Percentiles rank a stretch among this genome's conserved stretches.
Conservation (phyloP, 53 echinoderm and acorn worm species). For the Hippasteria phrygiana region DNA sequence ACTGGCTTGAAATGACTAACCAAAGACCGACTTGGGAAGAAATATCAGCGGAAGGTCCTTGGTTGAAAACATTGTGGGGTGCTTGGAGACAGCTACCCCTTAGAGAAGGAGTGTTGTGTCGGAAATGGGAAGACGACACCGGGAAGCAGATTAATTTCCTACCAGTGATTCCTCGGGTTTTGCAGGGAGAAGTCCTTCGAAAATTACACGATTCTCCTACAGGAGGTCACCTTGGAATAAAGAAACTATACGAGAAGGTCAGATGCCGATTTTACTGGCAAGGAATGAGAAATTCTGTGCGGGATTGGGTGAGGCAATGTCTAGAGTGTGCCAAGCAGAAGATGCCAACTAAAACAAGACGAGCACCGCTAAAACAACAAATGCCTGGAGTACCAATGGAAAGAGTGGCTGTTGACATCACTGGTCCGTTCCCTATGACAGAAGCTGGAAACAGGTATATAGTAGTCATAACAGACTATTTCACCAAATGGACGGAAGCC, state of each 20-base stretch:
- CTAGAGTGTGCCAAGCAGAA: conserved; percentile 56
- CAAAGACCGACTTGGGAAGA: conserved; percentile 40
- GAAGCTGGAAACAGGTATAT: no score
- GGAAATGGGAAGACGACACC: conserved; percentile 42
- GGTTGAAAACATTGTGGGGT: conserved; percentile 27
- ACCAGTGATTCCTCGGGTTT: conserved; percentile 25
- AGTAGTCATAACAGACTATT: no score
- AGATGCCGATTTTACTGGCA: conserved; percentile 60
- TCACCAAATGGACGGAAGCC: no score
- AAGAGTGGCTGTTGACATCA: no score
- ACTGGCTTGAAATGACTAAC: background rate
- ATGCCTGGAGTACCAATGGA: no score
- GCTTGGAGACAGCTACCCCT: conserved; percentile 53
- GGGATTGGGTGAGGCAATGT: conserved; percentile 46
- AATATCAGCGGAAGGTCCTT: background rate
- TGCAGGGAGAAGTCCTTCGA: background rate
- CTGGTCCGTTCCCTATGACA: no score
- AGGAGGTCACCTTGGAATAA: conserved; percentile 58
- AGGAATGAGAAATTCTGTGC: conserved; percentile 45
- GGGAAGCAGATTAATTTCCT: conserved; percentile 23
- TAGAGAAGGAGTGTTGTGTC: conserved; percentile 20
- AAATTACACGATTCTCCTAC: conserved; percentile 18
- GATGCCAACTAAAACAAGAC: conserved; percentile 42
- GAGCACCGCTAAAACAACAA: no score
- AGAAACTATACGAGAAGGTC: conserved; percentile 35